Base-by-base conservation (phyloP, 2,797 vertebrate genomes). In the Clarias pachynema region DNA sequence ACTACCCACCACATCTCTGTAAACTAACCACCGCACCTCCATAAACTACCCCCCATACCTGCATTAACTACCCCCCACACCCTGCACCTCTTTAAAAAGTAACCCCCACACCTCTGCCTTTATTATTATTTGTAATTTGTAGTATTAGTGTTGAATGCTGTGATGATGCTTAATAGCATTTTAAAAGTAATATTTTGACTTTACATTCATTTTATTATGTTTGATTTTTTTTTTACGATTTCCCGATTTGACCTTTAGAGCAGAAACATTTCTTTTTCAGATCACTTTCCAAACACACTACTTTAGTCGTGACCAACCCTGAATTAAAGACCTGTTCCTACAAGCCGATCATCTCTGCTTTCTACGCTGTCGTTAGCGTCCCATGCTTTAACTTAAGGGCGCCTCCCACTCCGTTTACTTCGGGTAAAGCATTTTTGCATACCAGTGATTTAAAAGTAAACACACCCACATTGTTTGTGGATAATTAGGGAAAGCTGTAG, bases 261-360 rank as follows among this genome's bases (percentile, higher is more conserved):
- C 68, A 70, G 34, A 24, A 70, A 22, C 24, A 1, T 22, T 14
- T 72, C 10, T 24, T 44, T 72, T 72, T 7, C 34, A 40, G 3
- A 40, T 40, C 15, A 8, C 34, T 37, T 40, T 4, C 12, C 34
- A 40, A 20, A 40, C 34, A 72, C 37, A 16, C 49, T 73, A 10
- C 22, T 84, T 29, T 18, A 24, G 60, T 72, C 60, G 37, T 53
- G 22, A 56, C 44, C 79, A 53, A 34, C 37, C 10, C 16, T 1
- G 2, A 7, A 66, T 57, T 20, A 20, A 85, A 91, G 82, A 86
- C 91, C 87, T 92, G 90, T 86, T 87, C 37, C 75, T 85, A 89
- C 92, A 86, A 70, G 90, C 60, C 57, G 12, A 20, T 24, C 53
- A 34, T 53, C 31, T 62, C n/a, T 31, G 68, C 15, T 72, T 63